Conservation (phyloP, 2,797 vertebrate species). For the Falco columbarius region DNA sequence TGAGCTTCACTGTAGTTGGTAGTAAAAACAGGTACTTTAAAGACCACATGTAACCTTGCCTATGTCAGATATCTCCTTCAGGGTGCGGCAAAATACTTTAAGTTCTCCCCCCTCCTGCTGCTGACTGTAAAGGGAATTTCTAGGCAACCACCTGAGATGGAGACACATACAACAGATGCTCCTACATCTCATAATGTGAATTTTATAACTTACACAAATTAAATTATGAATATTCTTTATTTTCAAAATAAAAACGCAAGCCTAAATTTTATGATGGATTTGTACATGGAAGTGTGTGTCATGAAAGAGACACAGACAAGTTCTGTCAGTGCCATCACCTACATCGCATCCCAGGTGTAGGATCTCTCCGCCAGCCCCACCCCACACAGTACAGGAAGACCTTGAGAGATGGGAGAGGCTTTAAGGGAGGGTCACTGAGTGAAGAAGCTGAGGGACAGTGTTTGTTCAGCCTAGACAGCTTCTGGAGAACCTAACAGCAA, state of each 20-base stretch:
- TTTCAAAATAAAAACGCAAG: not conserved
- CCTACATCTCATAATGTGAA: not conserved
- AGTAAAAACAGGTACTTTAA: not conserved
- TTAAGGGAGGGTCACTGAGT: not conserved
- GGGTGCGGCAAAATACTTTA: not conserved
- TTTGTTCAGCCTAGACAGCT: not conserved
- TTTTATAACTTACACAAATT: not conserved
- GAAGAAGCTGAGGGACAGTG: not conserved
- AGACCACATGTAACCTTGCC: not conserved
- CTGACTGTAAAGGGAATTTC: not conserved
- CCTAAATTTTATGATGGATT: not conserved
- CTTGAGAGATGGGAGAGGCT: not conserved
- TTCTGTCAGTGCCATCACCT: not conserved
- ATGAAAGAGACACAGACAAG: not conserved
- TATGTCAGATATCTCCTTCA: not conserved
- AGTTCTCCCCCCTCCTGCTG: not conserved
- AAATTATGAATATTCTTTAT: not conserved
- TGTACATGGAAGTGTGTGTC: not conserved
- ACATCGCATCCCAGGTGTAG: too few species aligned
- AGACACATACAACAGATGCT: not conserved
- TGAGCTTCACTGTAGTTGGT: not conserved
- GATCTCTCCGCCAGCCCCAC: accelerated
- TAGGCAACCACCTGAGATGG: not conserved
- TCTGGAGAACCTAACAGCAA: not conserved
- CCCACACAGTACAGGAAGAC: not conserved